A percentile compares a stretch with the other conserved stretches of the same genome.
phyloP scores from a whole-genome alignment of 2,888 invertebrate genomes.

The Phalangium opilio region DNA sequence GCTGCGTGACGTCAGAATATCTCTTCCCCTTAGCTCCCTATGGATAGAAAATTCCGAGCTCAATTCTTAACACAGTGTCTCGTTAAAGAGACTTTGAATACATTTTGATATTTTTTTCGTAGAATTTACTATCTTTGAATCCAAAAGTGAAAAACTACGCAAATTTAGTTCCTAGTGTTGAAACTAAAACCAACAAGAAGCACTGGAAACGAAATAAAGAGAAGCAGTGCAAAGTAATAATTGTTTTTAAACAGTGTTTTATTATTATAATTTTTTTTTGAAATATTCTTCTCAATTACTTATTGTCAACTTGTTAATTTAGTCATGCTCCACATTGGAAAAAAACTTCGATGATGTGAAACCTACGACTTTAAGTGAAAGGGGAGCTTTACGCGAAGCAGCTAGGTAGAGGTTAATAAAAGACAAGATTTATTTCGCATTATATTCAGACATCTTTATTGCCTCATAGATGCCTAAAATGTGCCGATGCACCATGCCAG shows the following conservation, averaged over 20 bases:
- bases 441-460: no score
- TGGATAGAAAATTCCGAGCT: no score
- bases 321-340: slow-evolving; percentile 48
- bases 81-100: no score
- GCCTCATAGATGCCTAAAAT: slow-evolving; percentile 58
- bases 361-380: slow-evolving; percentile 88
- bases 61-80: no score
- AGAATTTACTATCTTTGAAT: slow-evolving; percentile 76
- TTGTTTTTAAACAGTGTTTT: neutral
- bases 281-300: neutral
- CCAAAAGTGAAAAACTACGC: slow-evolving; percentile 62
- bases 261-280: neutral
- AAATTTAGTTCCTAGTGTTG: slow-evolving; percentile 61
- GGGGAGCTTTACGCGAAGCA: slow-evolving; percentile 80
- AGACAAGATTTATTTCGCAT: no score
- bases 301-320: slow-evolving; percentile 21
- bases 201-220: slow-evolving; percentile 90
- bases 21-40: no score
- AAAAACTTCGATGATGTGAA: slow-evolving; percentile 96
- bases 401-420: slow-evolving; percentile 36
- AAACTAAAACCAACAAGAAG: slow-evolving; percentile 71
- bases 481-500: slow-evolving; percentile 93
- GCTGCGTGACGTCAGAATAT: no score
- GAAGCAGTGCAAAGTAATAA: slow-evolving; percentile 63
- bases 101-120: no score